These are phyloP conservation scores for Ichneumoninae sp. DNA, from an alignment of 2,888 invertebrate species.

Conservation along the genomic window DNA sequence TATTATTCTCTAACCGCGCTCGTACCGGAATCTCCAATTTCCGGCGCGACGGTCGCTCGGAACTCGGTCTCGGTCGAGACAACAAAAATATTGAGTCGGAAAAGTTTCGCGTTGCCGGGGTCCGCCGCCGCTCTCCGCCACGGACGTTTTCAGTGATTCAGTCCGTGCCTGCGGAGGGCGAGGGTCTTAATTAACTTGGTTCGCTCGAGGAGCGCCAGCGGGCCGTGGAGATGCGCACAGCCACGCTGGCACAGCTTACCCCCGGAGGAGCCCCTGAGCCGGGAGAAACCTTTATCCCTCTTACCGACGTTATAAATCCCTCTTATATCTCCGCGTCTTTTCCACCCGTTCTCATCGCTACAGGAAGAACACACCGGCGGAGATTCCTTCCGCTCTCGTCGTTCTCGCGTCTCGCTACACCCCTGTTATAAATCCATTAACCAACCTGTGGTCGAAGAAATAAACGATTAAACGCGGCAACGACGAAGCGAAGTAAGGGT, in stretches of 20 bases:
- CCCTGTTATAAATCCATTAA: constrained; percentile 55
- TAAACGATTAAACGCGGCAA: constrained; percentile 19
- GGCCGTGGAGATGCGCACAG: constrained; percentile 35
- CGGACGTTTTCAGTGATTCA: constrained; percentile 60
- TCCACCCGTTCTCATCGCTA: constrained; percentile 53
- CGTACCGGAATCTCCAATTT: constrained; percentile 40
- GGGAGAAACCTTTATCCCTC: constrained; percentile 53
- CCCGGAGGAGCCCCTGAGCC: not conserved
- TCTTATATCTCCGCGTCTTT: constrained; percentile 65
- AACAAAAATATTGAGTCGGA: constrained; percentile 60
- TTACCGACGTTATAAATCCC: constrained; percentile 69
- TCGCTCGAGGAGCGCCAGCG: constrained; percentile 42
- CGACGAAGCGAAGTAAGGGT: not conserved
- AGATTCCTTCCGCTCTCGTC: constrained; percentile 42
- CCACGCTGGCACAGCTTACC: constrained; percentile 16
- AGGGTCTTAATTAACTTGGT: constrained; percentile 64
- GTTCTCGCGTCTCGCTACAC: constrained; percentile 14
- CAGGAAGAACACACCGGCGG: constrained; percentile 46
- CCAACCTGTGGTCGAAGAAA: constrained; percentile 36
- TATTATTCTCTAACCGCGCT: constrained; percentile 5
- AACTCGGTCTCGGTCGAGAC: constrained; percentile 4
- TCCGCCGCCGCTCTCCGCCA: not conserved
- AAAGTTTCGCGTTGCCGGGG: constrained; percentile 46
- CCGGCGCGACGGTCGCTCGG: constrained; percentile 13
- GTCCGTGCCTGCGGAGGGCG: constrained; percentile 47